Percentiles rank a stretch among this genome's conserved stretches.
These are phyloP conservation scores for Scaptomyza caliginosa DNA, from an alignment of 2,888 invertebrate genomes.

Conservation along the genomic window DNA sequence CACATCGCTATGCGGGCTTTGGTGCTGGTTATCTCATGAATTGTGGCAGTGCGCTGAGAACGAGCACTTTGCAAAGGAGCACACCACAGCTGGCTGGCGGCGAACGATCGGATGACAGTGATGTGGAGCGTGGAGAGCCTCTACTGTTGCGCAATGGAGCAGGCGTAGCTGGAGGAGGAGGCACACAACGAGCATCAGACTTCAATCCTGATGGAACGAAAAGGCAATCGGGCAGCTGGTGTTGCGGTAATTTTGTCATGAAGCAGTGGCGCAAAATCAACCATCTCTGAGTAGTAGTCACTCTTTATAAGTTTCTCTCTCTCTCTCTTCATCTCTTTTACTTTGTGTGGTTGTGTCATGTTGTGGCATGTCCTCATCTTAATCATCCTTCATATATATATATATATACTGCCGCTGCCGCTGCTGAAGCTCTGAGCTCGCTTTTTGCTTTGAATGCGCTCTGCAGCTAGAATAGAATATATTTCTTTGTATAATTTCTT, in stretches of 20 bases:
- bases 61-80: conserved; percentile 82
- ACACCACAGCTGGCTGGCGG: conserved; percentile 81
- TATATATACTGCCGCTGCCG: background rate
- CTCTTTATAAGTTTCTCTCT: background rate
- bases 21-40: conserved; percentile 79
- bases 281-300: conserved; percentile 86
- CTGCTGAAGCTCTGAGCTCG: conserved; percentile 38
- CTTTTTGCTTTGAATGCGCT: conserved; percentile 70
- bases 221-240: conserved; percentile 86
- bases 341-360: conserved; percentile 6
- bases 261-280: conserved; percentile 91
- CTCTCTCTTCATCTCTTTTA: background rate
- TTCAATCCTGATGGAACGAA: conserved; percentile 69
- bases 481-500: conserved; percentile 18
- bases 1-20: conserved; percentile 79
- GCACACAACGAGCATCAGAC: conserved; percentile 30
- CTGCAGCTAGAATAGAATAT: conserved; percentile 21
- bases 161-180: background rate
- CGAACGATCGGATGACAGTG: conserved; percentile 70
- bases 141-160: conserved; percentile 49
- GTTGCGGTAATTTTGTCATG: conserved; percentile 91
- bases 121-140: conserved; percentile 57
- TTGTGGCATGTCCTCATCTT: conserved; percentile 48
- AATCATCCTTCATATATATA: conserved; percentile 2
- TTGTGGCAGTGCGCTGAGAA: conserved; percentile 71